Conservation (phyloP, 2,113 vertebrate genomes). For the Myiopsitta monachus region DNA sequence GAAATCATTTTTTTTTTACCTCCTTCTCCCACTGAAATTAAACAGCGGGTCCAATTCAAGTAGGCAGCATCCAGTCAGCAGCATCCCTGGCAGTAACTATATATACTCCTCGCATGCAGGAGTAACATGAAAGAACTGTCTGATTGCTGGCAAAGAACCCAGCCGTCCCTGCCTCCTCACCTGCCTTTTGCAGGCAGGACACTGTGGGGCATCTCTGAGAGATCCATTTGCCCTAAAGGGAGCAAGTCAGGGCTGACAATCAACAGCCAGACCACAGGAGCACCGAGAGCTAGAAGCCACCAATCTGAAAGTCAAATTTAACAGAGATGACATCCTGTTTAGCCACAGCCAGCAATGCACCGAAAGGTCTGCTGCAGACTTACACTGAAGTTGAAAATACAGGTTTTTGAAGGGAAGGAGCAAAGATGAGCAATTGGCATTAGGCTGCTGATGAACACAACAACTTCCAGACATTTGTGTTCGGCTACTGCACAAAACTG, state of each 20-base stretch:
- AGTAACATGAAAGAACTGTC: fast-evolving
- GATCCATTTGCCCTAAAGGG: background rate
- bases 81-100: background rate
- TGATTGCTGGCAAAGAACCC: background rate
- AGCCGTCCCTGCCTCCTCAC: background rate
- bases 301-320: background rate
- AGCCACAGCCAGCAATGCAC: background rate
- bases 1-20: background rate
- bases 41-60: fast-evolving
- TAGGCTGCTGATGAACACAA: background rate
- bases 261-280: background rate
- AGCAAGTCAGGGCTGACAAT: background rate
- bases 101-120: fast-evolving
- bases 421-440: background rate
- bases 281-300: background rate
- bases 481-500: background rate
- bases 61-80: background rate
- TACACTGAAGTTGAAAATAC: background rate
- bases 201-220: background rate
- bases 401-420: background rate
- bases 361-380: background rate
- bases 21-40: background rate
- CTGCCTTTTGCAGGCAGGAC: background rate
- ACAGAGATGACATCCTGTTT: fast-evolving
- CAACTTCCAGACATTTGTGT: background rate